Percentiles rank a stretch among this genome's conserved stretches.
Evolutionary conservation across 92 coral and sea anemone species (phyloP).

Genomic region (Blastomussa wellsi): DNA sequence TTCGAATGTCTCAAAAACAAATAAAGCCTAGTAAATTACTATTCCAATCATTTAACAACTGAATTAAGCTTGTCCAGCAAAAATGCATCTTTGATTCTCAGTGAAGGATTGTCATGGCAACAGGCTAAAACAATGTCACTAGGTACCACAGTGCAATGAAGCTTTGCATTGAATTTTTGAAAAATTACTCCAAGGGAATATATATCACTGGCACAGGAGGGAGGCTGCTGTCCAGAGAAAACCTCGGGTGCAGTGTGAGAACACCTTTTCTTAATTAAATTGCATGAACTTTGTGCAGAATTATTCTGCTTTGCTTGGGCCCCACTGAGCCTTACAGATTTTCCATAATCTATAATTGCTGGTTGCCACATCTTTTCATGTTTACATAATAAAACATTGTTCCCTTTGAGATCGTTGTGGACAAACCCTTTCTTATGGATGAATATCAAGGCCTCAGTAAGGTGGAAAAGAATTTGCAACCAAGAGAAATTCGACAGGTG

Average conservation of each 20-base stretch:
- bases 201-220: conserved; percentile 1
- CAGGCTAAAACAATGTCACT: background rate
- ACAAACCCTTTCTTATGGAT: conserved; percentile 10
- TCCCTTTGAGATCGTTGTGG: conserved; percentile 12
- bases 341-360: conserved; percentile 9
- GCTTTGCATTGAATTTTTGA: conserved; percentile 1
- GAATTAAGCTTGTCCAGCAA: background rate
- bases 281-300: background rate
- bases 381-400: background rate
- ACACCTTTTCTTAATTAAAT: background rate
- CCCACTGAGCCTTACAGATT: background rate
- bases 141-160: conserved; percentile 5
- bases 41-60: background rate
- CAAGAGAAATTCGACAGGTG: background rate
- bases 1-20: too few species aligned
- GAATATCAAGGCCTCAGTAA: background rate
- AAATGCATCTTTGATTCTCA: background rate
- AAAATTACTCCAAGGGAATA: background rate
- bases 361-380: background rate
- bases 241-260: conserved; percentile 13
- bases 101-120: background rate
- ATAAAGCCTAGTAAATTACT: too few species aligned
- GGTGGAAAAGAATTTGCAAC: background rate
- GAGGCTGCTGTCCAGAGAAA: background rate
- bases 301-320: background rate